Conservation (phyloP, 2,113 vertebrate genomes). For the Caracal caracal region DNA sequence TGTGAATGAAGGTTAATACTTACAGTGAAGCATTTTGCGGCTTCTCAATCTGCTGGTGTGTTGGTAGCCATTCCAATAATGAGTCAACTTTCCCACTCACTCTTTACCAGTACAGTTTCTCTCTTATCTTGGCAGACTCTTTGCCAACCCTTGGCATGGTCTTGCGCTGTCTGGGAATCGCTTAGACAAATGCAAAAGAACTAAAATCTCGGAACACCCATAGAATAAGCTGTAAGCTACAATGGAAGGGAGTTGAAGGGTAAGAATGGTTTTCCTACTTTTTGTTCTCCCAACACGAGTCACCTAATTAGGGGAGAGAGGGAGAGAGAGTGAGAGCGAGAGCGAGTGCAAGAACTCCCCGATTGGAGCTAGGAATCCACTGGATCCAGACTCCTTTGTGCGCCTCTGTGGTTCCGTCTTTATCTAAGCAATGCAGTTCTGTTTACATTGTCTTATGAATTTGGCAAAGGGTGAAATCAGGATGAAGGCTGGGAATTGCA, state of each 20-base stretch:
- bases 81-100: background rate
- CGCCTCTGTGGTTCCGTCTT: background rate
- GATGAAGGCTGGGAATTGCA: background rate
- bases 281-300: background rate
- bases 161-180: background rate
- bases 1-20: background rate
- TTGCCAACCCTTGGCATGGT: background rate
- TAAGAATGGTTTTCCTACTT: background rate
- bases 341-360: background rate
- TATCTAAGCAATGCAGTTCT: background rate
- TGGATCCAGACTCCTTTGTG: background rate
- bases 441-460: background rate
- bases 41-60: background rate
- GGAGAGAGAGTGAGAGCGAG: background rate
- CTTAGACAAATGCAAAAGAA: background rate
- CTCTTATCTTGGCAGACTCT: background rate
- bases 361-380: background rate
- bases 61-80: background rate
- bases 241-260: background rate
- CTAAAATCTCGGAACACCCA: background rate
- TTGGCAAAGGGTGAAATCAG: background rate
- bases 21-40: background rate
- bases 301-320: background rate
- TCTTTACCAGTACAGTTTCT: background rate
- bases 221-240: background rate